Conservation (phyloP, 92 coral and sea anemone species). For the Micromussa lordhowensis region DNA sequence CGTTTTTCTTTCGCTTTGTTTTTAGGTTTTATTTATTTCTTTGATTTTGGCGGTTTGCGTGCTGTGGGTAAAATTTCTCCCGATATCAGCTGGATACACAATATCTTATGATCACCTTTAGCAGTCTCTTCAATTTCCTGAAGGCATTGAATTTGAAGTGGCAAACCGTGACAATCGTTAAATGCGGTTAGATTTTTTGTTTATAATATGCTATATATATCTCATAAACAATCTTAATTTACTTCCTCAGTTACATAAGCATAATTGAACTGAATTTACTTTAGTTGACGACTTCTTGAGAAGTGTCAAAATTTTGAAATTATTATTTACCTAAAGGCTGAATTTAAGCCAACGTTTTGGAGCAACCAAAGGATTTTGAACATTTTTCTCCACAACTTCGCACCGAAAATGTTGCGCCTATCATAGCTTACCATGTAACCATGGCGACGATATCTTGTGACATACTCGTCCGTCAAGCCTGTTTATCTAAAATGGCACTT, state of each 20-base stretch:
- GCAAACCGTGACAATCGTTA: background rate
- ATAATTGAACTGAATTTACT: slow-evolving; percentile 2
- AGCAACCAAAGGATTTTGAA: background rate
- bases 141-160: background rate
- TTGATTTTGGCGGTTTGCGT: background rate
- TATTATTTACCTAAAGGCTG: background rate
- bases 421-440: background rate
- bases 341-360: background rate
- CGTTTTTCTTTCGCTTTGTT: background rate
- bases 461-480: background rate
- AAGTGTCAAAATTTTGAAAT: background rate
- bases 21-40: background rate
- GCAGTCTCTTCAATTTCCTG: background rate
- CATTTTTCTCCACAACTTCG: background rate
- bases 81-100: background rate
- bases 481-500: background rate
- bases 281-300: background rate
- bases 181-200: background rate
- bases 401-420: background rate
- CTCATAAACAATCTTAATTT: background rate
- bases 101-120: background rate
- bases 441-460: background rate
- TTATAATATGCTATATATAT: background rate
- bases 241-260: background rate
- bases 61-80: background rate